These are phyloP conservation scores for Ridgeia piscesae DNA, from an alignment of 1,140 invertebrate genomes.

Conservation along the genomic window DNA sequence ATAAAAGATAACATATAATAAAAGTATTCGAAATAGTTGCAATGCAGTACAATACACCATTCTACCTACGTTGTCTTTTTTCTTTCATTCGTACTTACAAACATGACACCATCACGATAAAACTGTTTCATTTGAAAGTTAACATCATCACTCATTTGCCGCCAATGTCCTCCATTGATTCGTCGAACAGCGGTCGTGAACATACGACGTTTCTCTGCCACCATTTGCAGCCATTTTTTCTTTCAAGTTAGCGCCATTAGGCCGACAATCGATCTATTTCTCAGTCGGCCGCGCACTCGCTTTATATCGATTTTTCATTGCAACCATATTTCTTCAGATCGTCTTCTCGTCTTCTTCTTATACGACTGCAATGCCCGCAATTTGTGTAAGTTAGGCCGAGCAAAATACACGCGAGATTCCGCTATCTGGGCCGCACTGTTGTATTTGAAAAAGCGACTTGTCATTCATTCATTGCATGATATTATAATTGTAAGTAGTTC, in stretches of 20 bases:
- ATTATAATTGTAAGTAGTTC: background rate
- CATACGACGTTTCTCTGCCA: background rate
- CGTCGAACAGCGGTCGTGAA: background rate
- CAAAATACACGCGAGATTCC: background rate
- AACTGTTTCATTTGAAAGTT: background rate
- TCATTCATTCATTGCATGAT: background rate
- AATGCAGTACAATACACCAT: too few relatives aligned
- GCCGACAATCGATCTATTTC: background rate
- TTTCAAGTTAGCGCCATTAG: background rate
- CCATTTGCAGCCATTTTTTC: background rate
- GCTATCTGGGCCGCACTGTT: background rate
- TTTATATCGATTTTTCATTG: slow-evolving; percentile 6
- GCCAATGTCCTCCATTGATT: background rate
- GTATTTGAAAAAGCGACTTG: background rate
- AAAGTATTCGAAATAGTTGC: too few relatives aligned
- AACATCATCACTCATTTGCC: background rate
- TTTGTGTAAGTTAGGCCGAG: background rate
- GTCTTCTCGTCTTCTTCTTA: background rate
- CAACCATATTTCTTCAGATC: background rate
- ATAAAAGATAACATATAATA: too few relatives aligned
- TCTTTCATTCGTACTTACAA: too few relatives aligned
- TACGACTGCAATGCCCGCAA: background rate
- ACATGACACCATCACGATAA: background rate
- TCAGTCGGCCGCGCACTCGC: background rate
- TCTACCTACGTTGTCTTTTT: too few relatives aligned